A percentile compares a stretch with the other conserved stretches of the same genome.
phyloP scores from a whole-genome alignment of 2,797 vertebrate genomes.

The Sparus aurata region DNA sequence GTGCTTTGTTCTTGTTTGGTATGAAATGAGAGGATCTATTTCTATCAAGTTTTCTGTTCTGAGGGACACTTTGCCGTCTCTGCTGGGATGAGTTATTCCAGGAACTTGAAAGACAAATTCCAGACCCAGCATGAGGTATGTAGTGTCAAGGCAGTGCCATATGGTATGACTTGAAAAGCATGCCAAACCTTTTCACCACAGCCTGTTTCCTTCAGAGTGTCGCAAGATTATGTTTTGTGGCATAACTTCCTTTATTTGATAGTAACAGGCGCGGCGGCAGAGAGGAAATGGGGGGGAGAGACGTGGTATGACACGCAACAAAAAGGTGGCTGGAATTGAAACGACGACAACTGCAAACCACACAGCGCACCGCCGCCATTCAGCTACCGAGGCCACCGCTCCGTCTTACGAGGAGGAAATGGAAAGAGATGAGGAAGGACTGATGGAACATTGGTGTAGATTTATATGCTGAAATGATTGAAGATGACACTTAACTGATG shows the following conservation, averaged over 20 bases:
- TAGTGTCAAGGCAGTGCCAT: constrained; percentile 64
- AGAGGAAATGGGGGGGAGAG: too few relatives aligned
- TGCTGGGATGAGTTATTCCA: constrained; percentile 63
- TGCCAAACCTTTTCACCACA: constrained; percentile 66
- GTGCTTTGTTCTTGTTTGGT: constrained; percentile 79
- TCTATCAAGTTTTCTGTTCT: constrained; percentile 71
- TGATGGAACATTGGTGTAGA: constrained; percentile 25
- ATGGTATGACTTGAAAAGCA: constrained; percentile 52
- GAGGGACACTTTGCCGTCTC: constrained; percentile 65
- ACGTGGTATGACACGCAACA: too few relatives aligned
- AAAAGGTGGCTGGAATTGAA: too few relatives aligned
- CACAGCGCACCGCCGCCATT: too few relatives aligned
- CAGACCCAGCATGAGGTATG: constrained; percentile 59
- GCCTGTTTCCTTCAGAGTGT: constrained; percentile 47
- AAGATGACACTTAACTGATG: constrained; percentile 54
- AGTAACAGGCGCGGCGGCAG: too few relatives aligned
- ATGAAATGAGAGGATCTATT: constrained; percentile 73
- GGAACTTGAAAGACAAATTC: constrained; percentile 60
- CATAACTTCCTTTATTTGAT: too few relatives aligned
- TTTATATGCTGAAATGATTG: constrained; percentile 46
- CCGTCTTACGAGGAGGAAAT: constrained; percentile 45
- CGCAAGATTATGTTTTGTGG: background rate
- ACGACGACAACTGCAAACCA: too few relatives aligned
- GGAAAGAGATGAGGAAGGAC: constrained; percentile 33
- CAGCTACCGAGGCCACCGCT: too few relatives aligned